A percentile compares a stretch with the other conserved stretches of the same genome.
Conservation (phyloP, 1,140 invertebrate genomes). For the Aphaenogaster floridana region DNA sequence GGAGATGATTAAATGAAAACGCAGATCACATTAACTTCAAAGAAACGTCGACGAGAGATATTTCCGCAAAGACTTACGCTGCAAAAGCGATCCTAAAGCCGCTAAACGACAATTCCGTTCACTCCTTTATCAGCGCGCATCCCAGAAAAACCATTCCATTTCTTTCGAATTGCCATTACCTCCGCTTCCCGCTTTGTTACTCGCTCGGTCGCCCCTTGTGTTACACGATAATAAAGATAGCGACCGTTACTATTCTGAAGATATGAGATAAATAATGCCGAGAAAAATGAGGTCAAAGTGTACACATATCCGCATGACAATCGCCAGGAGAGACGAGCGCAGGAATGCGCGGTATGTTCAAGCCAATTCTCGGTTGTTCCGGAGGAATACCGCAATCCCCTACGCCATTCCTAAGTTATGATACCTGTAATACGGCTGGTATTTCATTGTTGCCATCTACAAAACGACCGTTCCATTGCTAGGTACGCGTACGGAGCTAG, state of each 20-base stretch:
- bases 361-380: constrained; percentile 73
- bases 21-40: constrained; percentile 37
- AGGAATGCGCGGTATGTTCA: constrained; percentile 68
- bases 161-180: not conserved
- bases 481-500: constrained; percentile 15
- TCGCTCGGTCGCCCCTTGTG: not conserved
- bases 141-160: constrained; percentile 12
- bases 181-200: not conserved
- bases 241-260: not conserved
- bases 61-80: not conserved
- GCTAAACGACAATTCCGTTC: constrained; percentile 10
- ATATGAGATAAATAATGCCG: not conserved
- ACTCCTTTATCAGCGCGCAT: not conserved
- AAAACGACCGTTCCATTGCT: constrained; percentile 58
- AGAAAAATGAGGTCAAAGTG: constrained; percentile 56
- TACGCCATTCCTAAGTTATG: constrained; percentile 68
- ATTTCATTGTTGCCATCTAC: constrained; percentile 72
- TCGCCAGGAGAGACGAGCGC: constrained; percentile 41
- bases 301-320: constrained; percentile 7
- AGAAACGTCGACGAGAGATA: constrained; percentile 32
- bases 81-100: not conserved
- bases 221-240: not conserved
- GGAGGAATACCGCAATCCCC: constrained; percentile 65
- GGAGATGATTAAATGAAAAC: constrained; percentile 32
- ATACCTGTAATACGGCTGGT: constrained; percentile 71